Evolutionary conservation across 2,113 vertebrate species (phyloP).

Genomic region (Protomyctophum bolini): DNA sequence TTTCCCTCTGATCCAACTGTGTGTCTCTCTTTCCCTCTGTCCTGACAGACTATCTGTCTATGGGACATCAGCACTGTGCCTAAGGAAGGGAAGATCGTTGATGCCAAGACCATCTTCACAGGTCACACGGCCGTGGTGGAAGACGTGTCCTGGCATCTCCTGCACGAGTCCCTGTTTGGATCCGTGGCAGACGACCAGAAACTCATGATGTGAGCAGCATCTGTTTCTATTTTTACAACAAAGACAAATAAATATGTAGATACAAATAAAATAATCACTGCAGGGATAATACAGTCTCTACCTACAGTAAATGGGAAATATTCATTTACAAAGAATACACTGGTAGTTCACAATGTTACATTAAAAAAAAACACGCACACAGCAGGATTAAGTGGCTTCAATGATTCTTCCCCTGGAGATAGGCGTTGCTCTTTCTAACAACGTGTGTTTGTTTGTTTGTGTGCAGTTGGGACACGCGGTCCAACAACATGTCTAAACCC

Average conservation of each 20-base stretch:
- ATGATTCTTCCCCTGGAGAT: neutral
- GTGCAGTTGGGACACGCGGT: conserved; percentile 93
- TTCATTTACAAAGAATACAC: too few relatives aligned
- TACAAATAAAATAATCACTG: too few relatives aligned
- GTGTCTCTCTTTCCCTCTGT: conserved; percentile 27
- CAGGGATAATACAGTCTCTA: too few relatives aligned
- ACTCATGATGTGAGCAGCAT: conserved; percentile 93
- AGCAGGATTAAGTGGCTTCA: neutral
- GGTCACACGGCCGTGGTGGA: conserved; percentile 97
- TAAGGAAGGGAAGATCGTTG: conserved; percentile 96
- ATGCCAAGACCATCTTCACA: conserved; percentile 98
- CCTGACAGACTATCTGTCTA: conserved; percentile 90
- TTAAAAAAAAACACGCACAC: too few relatives aligned
- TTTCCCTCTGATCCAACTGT: neutral
- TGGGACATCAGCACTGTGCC: conserved; percentile 98
- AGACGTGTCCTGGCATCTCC: conserved; percentile 95
- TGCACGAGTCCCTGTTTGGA: conserved; percentile 95
- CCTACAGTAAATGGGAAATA: too few relatives aligned
- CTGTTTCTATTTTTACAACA: neutral
- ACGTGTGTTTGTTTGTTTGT: conserved; percentile 28
- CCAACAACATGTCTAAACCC: conserved; percentile 97
- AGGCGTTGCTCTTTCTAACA: conserved; percentile 19
- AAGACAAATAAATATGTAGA: too few relatives aligned
- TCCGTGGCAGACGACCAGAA: conserved; percentile 98
- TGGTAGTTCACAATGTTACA: too few relatives aligned